Base-by-base conservation (phyloP, 2,797 vertebrate genomes). In the Typhlichthys eigenmanni region DNA sequence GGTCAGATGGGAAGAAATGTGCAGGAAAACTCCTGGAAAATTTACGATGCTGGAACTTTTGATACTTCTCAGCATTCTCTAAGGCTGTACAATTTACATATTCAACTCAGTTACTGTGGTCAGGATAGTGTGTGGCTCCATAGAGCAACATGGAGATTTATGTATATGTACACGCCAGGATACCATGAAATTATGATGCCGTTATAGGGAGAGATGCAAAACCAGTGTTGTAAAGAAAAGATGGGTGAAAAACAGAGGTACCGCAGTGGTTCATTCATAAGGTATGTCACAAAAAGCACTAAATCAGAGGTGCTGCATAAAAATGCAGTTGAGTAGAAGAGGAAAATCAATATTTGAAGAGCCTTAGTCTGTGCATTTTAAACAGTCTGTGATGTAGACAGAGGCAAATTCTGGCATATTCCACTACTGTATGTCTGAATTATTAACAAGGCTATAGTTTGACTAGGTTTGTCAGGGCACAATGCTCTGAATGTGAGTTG, bases 321-420 rank as follows among this genome's bases (percentile, higher is more conserved):
- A 84, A 82, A 82, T 64, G 77, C 60, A 58, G 74, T 68, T 74
- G 64, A 19, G 68, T 51, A 78, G 68, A 56, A 45, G 75, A 83
- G 81, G 77, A 89, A 90, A 94, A 96, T 96, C 94, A 93, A 95
- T 95, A 95, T 95, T 95, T 95, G 92, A 95, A 90, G 87, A 92
- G 89, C 71, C 85, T 90, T 83, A 74, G 90, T 90, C 92, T 88
- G 85, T 93, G 94, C 92, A 93, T 95, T 89, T 94, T 92, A 94
- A 94, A 81, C 75, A 94, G 90, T 90, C 91, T 87, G 78, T 55
- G 58, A 71, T 54, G 60, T 48, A 24, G 58, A 54, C 24, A 81
- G 65, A 79, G 86, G 88, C 87, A 91, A 72, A 75, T 43, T 78
- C 71, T 49, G 86, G 74, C 92, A 91, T 88, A 80, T 87, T 89